phyloP scores from a whole-genome alignment of 2,888 invertebrate species.

The Phytoseiulus persimilis region DNA sequence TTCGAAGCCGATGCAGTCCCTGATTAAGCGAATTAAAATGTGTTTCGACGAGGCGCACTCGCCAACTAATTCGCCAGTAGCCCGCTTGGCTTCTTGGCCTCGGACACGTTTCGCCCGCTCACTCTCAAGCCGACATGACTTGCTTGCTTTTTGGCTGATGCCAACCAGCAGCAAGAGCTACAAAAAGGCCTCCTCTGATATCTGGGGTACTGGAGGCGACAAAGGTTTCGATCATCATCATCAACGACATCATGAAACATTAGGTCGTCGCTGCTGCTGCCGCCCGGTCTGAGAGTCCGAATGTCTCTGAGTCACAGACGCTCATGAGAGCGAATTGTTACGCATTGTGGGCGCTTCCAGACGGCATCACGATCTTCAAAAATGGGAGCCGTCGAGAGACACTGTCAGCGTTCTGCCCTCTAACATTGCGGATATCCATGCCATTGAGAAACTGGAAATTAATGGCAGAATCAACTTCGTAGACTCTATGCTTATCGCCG shows the following conservation, averaged over 20 bases:
- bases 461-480: neutral
- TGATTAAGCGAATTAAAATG: constrained; percentile 5
- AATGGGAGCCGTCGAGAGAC: neutral
- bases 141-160: neutral
- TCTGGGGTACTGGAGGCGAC: constrained; percentile 5
- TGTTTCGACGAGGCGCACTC: neutral
- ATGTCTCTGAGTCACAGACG: neutral
- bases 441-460: too few relatives aligned
- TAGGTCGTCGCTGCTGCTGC: neutral
- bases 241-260: constrained; percentile 5
- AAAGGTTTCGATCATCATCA: constrained; percentile 5
- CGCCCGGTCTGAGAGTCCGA: neutral
- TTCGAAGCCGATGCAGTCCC: neutral
- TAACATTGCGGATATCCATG: neutral
- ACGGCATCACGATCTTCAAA: neutral
- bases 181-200: neutral
- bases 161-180: neutral
- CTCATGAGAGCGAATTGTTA: neutral
- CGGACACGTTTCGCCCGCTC: neutral
- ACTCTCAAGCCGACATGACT: neutral
- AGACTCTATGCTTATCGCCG: neutral
- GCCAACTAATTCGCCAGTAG: neutral
- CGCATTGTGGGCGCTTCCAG: neutral
- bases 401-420: neutral
- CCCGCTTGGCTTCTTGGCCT: neutral